A percentile compares a stretch with the other conserved stretches of the same genome.
phyloP scores from a whole-genome alignment of 2,797 vertebrate genomes.

The Scolopax rusticola region DNA sequence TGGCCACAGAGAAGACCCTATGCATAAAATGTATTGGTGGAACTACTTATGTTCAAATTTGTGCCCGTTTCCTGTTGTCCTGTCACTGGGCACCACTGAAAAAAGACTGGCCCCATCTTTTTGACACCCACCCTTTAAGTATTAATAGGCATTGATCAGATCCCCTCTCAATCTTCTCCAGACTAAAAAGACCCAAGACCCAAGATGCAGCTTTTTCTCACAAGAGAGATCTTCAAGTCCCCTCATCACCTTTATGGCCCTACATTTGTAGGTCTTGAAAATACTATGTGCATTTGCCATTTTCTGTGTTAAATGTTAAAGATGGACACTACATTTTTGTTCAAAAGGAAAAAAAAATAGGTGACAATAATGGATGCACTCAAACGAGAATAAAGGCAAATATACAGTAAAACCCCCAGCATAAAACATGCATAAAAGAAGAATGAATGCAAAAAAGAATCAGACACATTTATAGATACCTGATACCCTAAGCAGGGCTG shows the following conservation, averaged over 20 bases:
- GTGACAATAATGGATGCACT: not conserved
- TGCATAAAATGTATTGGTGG: not conserved
- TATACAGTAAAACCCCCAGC: not conserved
- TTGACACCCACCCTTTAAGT: too few species aligned
- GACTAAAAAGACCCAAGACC: too few species aligned
- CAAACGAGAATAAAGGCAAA: not conserved
- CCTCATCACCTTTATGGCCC: too few species aligned
- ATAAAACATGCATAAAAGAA: not conserved
- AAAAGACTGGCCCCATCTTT: too few species aligned
- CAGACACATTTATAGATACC: not conserved
- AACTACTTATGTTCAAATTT: too few species aligned
- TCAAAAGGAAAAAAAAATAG: not conserved
- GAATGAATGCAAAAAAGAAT: not conserved
- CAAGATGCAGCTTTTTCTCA: too few species aligned
- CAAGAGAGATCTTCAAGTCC: too few species aligned
- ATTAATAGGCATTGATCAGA: too few species aligned
- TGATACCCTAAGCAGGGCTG: not conserved
- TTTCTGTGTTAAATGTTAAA: not conserved
- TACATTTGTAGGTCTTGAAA: not conserved
- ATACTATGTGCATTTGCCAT: not conserved
- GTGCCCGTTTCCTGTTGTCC: too few species aligned
- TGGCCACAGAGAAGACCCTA: not conserved
- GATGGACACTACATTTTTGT: not conserved
- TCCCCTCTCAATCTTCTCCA: too few species aligned
- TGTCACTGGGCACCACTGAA: too few species aligned